phyloP scores from a whole-genome alignment of 1,140 invertebrate species.

The Drosophila kepulauana region DNA sequence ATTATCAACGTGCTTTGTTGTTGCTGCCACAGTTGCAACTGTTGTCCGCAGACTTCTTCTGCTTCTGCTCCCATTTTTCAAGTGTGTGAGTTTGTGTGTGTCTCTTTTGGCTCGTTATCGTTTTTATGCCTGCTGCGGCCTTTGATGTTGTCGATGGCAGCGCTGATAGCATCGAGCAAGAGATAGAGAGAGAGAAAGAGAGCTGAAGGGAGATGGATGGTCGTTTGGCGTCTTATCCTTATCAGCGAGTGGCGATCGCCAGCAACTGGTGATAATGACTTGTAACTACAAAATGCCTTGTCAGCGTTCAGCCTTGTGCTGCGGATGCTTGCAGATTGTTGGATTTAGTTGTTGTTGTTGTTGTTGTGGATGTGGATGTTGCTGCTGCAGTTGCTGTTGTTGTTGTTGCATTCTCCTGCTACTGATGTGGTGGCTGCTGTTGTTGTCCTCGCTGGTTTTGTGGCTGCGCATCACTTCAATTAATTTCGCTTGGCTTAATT shows the following conservation, averaged over 20 bases:
- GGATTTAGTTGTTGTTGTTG: slow-evolving; percentile 51
- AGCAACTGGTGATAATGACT: slow-evolving; percentile 80
- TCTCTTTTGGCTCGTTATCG: slow-evolving; percentile 72
- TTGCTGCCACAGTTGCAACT: slow-evolving; percentile 8
- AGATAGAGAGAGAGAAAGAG: slow-evolving; percentile 1
- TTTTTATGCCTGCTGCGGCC: slow-evolving; percentile 55
- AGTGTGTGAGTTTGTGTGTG: slow-evolving; percentile 38
- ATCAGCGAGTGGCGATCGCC: slow-evolving; percentile 65
- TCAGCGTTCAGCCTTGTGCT: slow-evolving; percentile 55
- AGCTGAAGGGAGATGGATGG: slow-evolving; percentile 14
- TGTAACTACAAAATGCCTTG: slow-evolving; percentile 84
- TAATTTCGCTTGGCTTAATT: slow-evolving; percentile 79
- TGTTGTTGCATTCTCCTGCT: slow-evolving; percentile 23
- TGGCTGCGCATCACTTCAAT: slow-evolving; percentile 80
- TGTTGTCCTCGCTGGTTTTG: slow-evolving; percentile 50
- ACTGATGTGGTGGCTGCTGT: slow-evolving; percentile 6
- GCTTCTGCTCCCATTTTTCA: slow-evolving; percentile 61
- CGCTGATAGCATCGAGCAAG: slow-evolving; percentile 49
- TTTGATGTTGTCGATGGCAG: slow-evolving; percentile 78
- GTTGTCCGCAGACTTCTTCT: neutral
- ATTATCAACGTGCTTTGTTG: slow-evolving; percentile 78
- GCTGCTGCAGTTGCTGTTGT: slow-evolving; percentile 27
- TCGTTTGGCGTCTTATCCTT: slow-evolving; percentile 52
- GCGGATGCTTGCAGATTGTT: slow-evolving; percentile 36
- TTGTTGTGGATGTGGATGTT: slow-evolving; percentile 21